Evolutionary conservation across 2,888 invertebrate species (phyloP), one percentile per base, ranked within the genome.

Genomic region (Patella ulyssiponensis): DNA sequence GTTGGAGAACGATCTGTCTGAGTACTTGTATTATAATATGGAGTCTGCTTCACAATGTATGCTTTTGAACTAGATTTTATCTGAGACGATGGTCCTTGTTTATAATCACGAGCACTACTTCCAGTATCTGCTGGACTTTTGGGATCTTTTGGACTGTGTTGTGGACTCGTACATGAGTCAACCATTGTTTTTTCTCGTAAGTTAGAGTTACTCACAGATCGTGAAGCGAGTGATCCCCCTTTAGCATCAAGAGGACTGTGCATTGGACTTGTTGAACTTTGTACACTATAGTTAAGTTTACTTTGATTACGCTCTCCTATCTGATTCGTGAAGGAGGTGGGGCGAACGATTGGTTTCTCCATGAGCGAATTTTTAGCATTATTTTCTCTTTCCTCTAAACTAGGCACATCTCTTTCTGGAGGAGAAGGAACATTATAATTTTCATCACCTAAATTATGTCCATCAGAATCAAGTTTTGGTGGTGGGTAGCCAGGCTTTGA

Each of bases 391-490:
- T 82, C 78, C 51, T 86, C 84, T 27, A 86, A 78, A 74, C 81
- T 82, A 69, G 85, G 84, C 23, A 85, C 78, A 17, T 95, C 95
- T 79, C 95, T 91, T 91, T 95, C 95, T 1, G 95, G 95, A 20
- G 95, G 95, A 33, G 95, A 95, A 58, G 95, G 94, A 78, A 94
- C 94, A 87, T 93, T 93, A 91, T 95, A 95, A 86, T 95, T 94
- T 83, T 92, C 91, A 86, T 94, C 94, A 74, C 94, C 94, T 77
- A 83, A 84, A 64, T 88, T 88, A 79, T 88, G 94, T 69, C 94
- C 94, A 87, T 95, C 94, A 85, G 94, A 93, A 89, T 94, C 94
- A 80, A 94, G 93, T 84, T 93, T 84, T 20, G 89, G 89, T 12
- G 88, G 87, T 14, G 88, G 88, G 76, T 89, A 89, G 23, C 89